Evolutionary conservation across 2,888 invertebrate genomes (phyloP), one percentile per base, ranked within the genome.

Genomic region (Pseudolycoriella hygida): DNA sequence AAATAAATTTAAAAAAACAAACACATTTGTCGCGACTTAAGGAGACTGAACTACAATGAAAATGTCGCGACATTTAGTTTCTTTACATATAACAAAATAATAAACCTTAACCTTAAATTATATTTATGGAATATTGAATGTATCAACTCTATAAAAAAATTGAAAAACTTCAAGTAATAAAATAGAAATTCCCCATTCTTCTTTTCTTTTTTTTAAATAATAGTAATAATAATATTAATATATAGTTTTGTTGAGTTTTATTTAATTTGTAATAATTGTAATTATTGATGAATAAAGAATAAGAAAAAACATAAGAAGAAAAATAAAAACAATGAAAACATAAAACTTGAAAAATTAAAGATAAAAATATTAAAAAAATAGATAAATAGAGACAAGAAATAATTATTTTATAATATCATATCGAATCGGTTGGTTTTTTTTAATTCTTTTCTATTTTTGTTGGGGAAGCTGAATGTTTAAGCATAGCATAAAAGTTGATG

Each of bases 21-120:
- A 37, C 15, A 37, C 3, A 8, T 14, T 17, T 40, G 41, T 44
- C 46, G 43, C 46, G 49, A 43, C 47, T 49, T 40, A 38, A 50
- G 51, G 50, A 52, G 51, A 52, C 51, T 52, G 51, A 52, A 52
- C 42, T 52, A 52, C 51, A 50, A 45, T 48, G 48, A 48, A 49
- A 48, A 45, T 43, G 48, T 45, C 49, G 47, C 45, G 46, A 12
- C 43, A 43, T 14, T 14, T 40, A n/a, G 17, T 40, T 40, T 40
- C n/a, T 19, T 40, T 40, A 17, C 10, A 19, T 19, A 37, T 12
- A 37, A 15, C 5, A 37, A n/a, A 37, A 14, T 6, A 15, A 4
- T 25, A 25, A 37, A 5, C 8, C 18, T 39, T 11, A 39, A 39
- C 39, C 39, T 39, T 17, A 15, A 39, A 39, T 25, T 25, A 17